Conservation (phyloP, 2,797 vertebrate species). For the Lacerta agilis region DNA sequence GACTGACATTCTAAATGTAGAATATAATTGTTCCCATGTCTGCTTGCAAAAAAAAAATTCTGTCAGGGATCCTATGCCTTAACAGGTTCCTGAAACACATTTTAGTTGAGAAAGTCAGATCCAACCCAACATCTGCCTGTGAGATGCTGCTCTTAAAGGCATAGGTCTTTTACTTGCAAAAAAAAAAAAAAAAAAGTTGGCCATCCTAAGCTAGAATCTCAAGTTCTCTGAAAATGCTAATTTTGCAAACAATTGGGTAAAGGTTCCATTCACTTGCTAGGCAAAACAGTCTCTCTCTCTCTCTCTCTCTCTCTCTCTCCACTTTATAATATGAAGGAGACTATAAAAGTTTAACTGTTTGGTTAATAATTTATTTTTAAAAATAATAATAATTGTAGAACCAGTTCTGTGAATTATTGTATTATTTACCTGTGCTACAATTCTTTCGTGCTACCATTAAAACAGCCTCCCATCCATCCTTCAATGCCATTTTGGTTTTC, state of each 20-base stretch:
- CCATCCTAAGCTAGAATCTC: not conserved
- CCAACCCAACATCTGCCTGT: not conserved
- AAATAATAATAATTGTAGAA: not conserved
- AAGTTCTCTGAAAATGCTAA: not conserved
- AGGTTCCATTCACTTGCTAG: not conserved
- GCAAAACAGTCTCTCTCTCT: not conserved
- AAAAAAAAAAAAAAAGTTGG: no score
- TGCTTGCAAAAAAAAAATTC: not conserved
- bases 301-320: not conserved
- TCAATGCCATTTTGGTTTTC: no score
- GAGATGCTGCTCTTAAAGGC: not conserved
- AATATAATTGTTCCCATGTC: not conserved
- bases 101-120: not conserved
- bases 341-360: not conserved
- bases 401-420: not conserved
- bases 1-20: not conserved
- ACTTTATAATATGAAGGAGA: not conserved
- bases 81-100: not conserved
- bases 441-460: no score
- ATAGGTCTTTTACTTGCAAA: not conserved
- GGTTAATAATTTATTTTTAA: not conserved
- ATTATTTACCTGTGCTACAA: no score
- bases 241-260: not conserved
- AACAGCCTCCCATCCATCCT: no score
- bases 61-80: not conserved